These are phyloP conservation scores for Aspidiotus destructor DNA, from an alignment of 2,888 invertebrate genomes.

Conservation along the genomic window DNA sequence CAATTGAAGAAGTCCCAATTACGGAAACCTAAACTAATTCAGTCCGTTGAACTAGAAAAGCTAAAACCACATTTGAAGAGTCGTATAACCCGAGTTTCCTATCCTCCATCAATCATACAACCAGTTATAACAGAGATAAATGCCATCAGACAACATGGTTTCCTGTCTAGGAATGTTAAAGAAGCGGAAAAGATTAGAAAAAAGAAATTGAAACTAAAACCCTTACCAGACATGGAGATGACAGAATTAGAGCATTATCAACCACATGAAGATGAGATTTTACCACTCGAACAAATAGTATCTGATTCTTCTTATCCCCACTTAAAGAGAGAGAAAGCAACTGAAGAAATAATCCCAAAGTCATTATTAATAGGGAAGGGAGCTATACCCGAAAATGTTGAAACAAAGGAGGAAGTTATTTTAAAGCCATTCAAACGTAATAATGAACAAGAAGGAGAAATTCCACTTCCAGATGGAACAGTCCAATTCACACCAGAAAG, in stretches of 20 bases:
- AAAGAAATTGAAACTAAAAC: constrained; percentile 43
- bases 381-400: constrained; percentile 34
- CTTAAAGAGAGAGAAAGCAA: neutral
- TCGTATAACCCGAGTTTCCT: constrained; percentile 43
- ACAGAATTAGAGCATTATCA: constrained; percentile 43
- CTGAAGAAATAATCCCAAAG: constrained; percentile 34
- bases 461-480: neutral
- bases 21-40: constrained; percentile 41
- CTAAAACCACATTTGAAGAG: constrained; percentile 46
- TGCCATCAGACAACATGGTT: constrained; percentile 44
- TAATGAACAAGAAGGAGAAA: constrained; percentile 36
- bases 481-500: constrained; percentile 13
- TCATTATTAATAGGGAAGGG: constrained; percentile 24
- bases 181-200: constrained; percentile 46
- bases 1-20: constrained; percentile 55
- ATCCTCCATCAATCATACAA: constrained; percentile 42
- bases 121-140: constrained; percentile 42
- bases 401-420: constrained; percentile 30
- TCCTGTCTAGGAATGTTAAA: constrained; percentile 46
- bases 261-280: neutral
- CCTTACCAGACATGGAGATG: constrained; percentile 42
- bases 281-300: neutral
- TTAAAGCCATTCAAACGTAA: constrained; percentile 40
- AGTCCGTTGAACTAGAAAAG: constrained; percentile 42
- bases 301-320: neutral